Evolutionary conservation across 1,140 invertebrate species (phyloP), one percentile per base, ranked within the genome.

Genomic region (Branchinecta lindahli): DNA sequence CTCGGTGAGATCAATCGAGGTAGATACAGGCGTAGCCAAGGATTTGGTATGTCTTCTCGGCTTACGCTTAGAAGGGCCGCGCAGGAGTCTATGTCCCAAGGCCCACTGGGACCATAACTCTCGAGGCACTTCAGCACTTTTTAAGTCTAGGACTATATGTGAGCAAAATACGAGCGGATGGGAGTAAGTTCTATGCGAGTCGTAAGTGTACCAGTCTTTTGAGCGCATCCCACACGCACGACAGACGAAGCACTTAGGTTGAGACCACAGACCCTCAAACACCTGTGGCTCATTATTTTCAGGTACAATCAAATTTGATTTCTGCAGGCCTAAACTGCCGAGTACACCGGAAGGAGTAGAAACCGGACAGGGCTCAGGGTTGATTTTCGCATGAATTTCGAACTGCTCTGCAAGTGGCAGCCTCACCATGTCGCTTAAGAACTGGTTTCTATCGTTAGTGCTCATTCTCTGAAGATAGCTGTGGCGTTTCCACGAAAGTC

Each of bases 401-500:
- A 61, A 61, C 18, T 61, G 52, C 18, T 61, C 52, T 15, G 52
- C 52, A 61, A 61, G 52, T 4, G 52, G 52, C 12, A 61, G 18
- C 52, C 12, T 61, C 12, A 61, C 18, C 52, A 61, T 61, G 52
- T 61, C 52, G 18, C 52, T 61, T 61, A 61, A 20, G 18, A 61
- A 61, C 52, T 61, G 52, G 18, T 61, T 61, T 61, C 52, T 61
- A 15, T 61, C 18, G 52, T 61, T 20, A 12, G 12, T 20, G 18
- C 12, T 61, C 52, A 61, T 61, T 20, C 12, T 15, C 12, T 61
- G 12, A 15, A 61, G 52, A 61, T 61, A 61, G 12, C 18, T 61
- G 52, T 61, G 52, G 18, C 6, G 52, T 61, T 61, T 61, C 52
- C 52, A 61, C 18, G 52, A 61, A 61, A 61, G 52, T 20, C 52